Conservation (phyloP, 2,888 invertebrate genomes). For the Maniola hyperantus region DNA sequence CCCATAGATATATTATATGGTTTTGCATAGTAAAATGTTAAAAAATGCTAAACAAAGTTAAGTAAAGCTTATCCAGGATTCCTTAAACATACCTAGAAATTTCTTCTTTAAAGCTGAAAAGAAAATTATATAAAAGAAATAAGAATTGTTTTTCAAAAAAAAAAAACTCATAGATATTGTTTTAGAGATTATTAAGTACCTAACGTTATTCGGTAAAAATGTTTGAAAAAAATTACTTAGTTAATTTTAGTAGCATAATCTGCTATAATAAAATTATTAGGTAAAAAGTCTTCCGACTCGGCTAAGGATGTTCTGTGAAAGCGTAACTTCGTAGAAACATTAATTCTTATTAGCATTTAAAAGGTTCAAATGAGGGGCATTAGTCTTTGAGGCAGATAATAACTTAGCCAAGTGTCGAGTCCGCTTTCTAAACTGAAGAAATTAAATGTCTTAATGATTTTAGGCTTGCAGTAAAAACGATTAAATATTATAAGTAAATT, state of each 20-base stretch:
- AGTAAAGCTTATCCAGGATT: not conserved
- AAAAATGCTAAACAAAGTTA: not conserved
- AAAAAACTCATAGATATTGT: not conserved
- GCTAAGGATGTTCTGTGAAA: conserved; percentile 4
- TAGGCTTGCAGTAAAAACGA: not conserved
- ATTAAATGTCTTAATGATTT: not conserved
- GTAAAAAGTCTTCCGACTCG: conserved; percentile 6
- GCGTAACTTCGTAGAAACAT: conserved; percentile 13
- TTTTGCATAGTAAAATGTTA: not conserved
- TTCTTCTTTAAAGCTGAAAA: conserved; percentile 74
- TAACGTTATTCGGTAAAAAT: not conserved
- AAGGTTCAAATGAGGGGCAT: conserved; percentile 17
- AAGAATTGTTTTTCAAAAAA: not conserved
- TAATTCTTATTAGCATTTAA: conserved; percentile 20
- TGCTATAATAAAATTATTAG: not conserved
- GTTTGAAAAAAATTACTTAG: not conserved
- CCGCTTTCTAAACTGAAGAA: not conserved
- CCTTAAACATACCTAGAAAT: conserved; percentile 68
- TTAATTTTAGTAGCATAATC: not conserved
- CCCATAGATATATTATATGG: not conserved
- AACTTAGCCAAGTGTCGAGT: conserved; percentile 4
- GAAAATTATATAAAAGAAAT: conserved; percentile 45
- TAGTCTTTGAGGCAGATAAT: conserved; percentile 15
- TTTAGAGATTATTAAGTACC: no score
- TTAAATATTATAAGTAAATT: not conserved